These are phyloP conservation scores for Grus americana DNA, from an alignment of 2,113 vertebrate genomes.

Conservation along the genomic window DNA sequence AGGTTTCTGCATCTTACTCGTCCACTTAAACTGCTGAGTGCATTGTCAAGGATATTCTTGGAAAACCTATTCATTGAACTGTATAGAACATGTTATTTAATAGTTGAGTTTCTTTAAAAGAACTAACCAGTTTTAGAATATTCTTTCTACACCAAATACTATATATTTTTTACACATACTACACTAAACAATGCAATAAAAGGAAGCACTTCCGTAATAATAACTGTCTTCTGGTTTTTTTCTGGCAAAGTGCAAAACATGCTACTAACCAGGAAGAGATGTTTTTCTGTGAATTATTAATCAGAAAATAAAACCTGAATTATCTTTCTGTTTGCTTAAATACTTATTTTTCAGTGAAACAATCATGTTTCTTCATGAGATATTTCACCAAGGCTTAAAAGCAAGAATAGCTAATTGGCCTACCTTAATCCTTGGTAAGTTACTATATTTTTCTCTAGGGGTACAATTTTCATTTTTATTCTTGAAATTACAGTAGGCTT, in stretches of 20 bases:
- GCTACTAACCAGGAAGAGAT: not conserved
- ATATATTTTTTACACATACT: not conserved
- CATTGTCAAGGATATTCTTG: not conserved
- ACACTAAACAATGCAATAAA: not conserved
- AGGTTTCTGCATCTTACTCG: not conserved
- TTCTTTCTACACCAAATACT: not conserved
- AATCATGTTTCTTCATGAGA: conserved; percentile 99
- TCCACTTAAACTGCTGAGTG: not conserved
- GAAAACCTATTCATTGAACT: not conserved
- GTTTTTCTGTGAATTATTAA: not conserved
- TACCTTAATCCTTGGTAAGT: conserved; percentile 95
- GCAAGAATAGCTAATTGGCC: conserved; percentile 98
- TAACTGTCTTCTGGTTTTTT: not conserved
- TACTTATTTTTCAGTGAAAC: conserved; percentile 87
- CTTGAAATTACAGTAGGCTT: not conserved
- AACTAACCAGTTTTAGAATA: not conserved
- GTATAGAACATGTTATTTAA: not conserved
- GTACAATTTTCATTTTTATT: not conserved
- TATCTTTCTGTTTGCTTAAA: conserved; percentile 19
- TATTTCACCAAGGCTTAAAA: conserved; percentile 98
- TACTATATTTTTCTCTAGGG: not conserved
- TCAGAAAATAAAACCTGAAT: not conserved
- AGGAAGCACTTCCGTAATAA: not conserved
- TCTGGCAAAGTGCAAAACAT: not conserved
- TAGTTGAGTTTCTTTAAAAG: not conserved